Evolutionary conservation across 2,797 vertebrate species (phyloP).

Genomic region (Cyclura pinguis): DNA sequence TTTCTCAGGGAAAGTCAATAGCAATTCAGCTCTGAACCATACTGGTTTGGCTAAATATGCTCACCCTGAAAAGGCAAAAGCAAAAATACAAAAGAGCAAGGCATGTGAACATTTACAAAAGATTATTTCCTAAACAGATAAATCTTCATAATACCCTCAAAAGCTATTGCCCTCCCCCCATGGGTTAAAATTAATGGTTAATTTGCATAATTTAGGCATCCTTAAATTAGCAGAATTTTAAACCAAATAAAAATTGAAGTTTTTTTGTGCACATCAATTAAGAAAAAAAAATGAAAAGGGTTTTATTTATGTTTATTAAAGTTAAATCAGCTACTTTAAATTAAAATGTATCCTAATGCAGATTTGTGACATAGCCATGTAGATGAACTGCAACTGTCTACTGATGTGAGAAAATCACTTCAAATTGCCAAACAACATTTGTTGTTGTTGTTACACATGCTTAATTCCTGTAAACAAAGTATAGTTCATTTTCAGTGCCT

Average conservation of each 20-base stretch:
- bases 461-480: conserved; percentile 60
- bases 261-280: not conserved
- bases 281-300: not conserved
- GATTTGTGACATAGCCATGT: conserved; percentile 29
- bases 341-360: conserved; percentile 51
- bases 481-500: conserved; percentile 48
- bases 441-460: conserved; percentile 52
- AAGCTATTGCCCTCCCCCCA: too few species aligned
- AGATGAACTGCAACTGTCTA: conserved; percentile 43
- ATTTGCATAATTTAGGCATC: not conserved
- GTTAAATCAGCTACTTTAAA: conserved; percentile 30
- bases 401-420: conserved; percentile 52
- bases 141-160: not conserved
- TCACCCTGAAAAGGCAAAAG: not conserved
- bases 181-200: not conserved
- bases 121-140: not conserved
- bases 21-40: not conserved
- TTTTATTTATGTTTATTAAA: not conserved
- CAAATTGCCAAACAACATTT: conserved; percentile 56
- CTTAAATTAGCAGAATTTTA: conserved; percentile 28
- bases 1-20: not conserved
- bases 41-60: not conserved
- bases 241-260: not conserved
- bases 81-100: not conserved
- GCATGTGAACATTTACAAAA: not conserved